Conservation (phyloP, 2,797 vertebrate genomes). For the Sebastes paucispinis region DNA sequence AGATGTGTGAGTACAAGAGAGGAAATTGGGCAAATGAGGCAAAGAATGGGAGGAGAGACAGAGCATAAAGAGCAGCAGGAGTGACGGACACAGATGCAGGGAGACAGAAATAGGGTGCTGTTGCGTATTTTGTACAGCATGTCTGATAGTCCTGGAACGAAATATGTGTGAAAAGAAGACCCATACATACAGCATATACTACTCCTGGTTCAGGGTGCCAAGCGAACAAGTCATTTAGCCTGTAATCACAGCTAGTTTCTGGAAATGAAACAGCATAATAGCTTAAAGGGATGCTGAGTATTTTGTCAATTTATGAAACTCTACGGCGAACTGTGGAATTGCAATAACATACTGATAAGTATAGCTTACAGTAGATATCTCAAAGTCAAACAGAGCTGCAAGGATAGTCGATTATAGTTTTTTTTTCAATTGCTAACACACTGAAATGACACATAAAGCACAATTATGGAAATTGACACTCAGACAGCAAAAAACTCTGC, state of each 20-base stretch:
- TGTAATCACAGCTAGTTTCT: neutral
- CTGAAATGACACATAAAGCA: too few relatives aligned
- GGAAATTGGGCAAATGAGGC: constrained; percentile 6
- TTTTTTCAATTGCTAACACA: neutral
- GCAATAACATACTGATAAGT: neutral
- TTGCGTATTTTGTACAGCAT: constrained; percentile 15
- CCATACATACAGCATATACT: neutral
- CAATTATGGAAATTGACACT: too few relatives aligned
- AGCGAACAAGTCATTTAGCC: neutral
- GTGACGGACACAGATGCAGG: constrained; percentile 47
- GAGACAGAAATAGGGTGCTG: constrained; percentile 74
- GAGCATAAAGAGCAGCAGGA: constrained; percentile 26
- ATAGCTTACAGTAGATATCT: neutral
- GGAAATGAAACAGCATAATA: neutral
- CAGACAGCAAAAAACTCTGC: too few relatives aligned
- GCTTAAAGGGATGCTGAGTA: neutral
- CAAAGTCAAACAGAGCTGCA: neutral
- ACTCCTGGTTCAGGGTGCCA: neutral
- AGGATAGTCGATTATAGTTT: neutral
- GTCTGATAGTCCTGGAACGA: constrained; percentile 10
- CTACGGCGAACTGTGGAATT: neutral
- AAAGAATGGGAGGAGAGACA: neutral
- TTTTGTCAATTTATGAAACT: neutral
- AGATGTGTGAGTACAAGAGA: neutral
- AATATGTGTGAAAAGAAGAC: constrained; percentile 13